Evolutionary conservation across 1,140 invertebrate species (phyloP), one percentile per base, ranked within the genome.

Genomic region (Drosophila ohnishii): DNA sequence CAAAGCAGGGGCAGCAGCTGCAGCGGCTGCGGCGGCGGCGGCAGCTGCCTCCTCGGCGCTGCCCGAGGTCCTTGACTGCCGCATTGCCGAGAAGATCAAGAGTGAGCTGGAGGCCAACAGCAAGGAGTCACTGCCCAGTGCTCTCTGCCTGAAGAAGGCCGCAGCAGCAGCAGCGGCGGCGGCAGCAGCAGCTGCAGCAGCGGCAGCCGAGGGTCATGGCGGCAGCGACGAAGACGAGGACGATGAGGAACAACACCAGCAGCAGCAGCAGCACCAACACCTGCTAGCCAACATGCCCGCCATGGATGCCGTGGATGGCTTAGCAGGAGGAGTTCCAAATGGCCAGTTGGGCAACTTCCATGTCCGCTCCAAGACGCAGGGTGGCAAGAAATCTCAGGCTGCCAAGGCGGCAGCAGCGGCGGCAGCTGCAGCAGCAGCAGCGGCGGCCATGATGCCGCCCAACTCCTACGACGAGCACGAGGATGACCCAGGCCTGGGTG

Each of bases 1-100:
- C 0, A 87, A 87, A 11, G 82, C 79, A 1, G 39, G 64, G 0
- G 69, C 74, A 1, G 78, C 76, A 13, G 80, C 80, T 2, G 75
- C 73, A 2, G 78, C 74, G 2, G 77, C 80, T 14, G 76, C 74
- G 6, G 78, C 78, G 14, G 74, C 74, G 8, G 78, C 78, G 5
- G 74, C 80, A 5, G 71, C 71, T 10, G 80, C 80, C 32, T 77
- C 77, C 10, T 48, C 75, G 13, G 75, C 80, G 3, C 40, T 92
- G 44, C 89, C 91, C n/a, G 91, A 92, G 60, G 90, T 92, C 16
- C 72, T 92, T 0, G 91, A 92, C 47, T 92, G 91, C 32, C 83
- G 91, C 64, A 92, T 92, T 3, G 91, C 91, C 7, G 91, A 92
- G 70, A 92, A 92, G 67, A 92, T 92, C 63, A 91, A 92, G 50